Evolutionary conservation across 2,888 invertebrate species (phyloP).

Genomic region (Scaptomyza tumidula): DNA sequence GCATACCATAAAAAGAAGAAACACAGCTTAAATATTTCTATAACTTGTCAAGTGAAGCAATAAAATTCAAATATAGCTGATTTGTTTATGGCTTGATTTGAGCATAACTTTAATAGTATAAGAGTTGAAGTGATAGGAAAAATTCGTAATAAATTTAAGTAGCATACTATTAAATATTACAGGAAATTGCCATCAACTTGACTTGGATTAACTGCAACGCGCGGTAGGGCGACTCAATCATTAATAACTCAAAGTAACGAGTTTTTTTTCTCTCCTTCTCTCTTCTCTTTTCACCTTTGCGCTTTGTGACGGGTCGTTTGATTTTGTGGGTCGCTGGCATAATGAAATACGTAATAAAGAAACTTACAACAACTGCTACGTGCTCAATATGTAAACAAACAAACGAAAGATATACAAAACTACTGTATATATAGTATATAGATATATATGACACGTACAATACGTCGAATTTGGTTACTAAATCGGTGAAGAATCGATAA

Average conservation of each 20-base stretch:
- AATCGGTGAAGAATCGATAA: slow-evolving; percentile 15
- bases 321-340: slow-evolving; percentile 35
- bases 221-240: slow-evolving; percentile 36
- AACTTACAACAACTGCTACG: slow-evolving; percentile 39
- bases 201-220: slow-evolving; percentile 32
- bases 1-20: neutral
- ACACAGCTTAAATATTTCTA: slow-evolving; percentile 5
- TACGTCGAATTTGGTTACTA: neutral
- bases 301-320: slow-evolving; percentile 26
- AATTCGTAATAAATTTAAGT: slow-evolving; percentile 33
- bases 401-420: slow-evolving; percentile 19
- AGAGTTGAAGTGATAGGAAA: slow-evolving; percentile 35
- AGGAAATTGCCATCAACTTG: slow-evolving; percentile 58
- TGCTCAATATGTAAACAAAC: slow-evolving; percentile 61
- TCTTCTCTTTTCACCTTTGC: slow-evolving; percentile 14
- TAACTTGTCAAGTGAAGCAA: slow-evolving; percentile 35
- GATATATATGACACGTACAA: slow-evolving; percentile 29
- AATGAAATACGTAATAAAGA: slow-evolving; percentile 20
- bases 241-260: slow-evolving; percentile 44
- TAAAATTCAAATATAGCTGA: slow-evolving; percentile 17
- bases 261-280: neutral
- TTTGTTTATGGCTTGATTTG: slow-evolving; percentile 43
- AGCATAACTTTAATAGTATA: slow-evolving; percentile 1
- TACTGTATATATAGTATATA: neutral
- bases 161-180: slow-evolving; percentile 15